Conservation (phyloP, 2,797 vertebrate genomes). For the Apodemus agrarius region DNA sequence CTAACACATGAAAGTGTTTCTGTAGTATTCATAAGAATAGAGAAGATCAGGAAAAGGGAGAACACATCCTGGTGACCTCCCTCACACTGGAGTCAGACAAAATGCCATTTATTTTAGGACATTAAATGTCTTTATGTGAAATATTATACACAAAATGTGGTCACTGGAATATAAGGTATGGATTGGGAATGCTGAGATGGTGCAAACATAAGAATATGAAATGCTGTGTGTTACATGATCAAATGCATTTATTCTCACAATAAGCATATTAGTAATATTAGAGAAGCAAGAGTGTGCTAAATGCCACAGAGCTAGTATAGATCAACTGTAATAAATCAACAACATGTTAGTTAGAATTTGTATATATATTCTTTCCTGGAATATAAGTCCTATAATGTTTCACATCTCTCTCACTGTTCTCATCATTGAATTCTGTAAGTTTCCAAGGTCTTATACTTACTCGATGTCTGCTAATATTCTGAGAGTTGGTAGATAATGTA, state of each 20-base stretch:
- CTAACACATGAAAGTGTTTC: constrained; percentile 67
- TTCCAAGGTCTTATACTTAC: not conserved
- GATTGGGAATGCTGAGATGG: not conserved
- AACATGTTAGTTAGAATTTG: not conserved
- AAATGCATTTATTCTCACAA: not conserved
- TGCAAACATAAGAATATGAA: not conserved
- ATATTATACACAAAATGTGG: not conserved
- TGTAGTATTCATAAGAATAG: not conserved
- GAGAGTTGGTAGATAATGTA: not conserved
- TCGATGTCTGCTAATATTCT: not conserved
- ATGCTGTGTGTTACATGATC: not conserved
- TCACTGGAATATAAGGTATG: not conserved
- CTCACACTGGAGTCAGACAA: constrained; percentile 65
- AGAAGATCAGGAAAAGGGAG: not conserved
- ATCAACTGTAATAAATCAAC: not conserved
- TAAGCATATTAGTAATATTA: too few relatives aligned
- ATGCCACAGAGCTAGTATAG: not conserved
- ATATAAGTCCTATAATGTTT: not conserved
- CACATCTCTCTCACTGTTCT: not conserved
- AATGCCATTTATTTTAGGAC: constrained; percentile 65
- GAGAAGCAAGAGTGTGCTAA: not conserved
- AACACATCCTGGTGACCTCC: constrained; percentile 34
- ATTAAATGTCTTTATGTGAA: constrained; percentile 53
- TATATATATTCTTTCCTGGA: not conserved
- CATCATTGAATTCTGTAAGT: not conserved